These are phyloP conservation scores for Hiodon alosoides DNA, from an alignment of 2,113 vertebrate genomes.

Conservation along the genomic window DNA sequence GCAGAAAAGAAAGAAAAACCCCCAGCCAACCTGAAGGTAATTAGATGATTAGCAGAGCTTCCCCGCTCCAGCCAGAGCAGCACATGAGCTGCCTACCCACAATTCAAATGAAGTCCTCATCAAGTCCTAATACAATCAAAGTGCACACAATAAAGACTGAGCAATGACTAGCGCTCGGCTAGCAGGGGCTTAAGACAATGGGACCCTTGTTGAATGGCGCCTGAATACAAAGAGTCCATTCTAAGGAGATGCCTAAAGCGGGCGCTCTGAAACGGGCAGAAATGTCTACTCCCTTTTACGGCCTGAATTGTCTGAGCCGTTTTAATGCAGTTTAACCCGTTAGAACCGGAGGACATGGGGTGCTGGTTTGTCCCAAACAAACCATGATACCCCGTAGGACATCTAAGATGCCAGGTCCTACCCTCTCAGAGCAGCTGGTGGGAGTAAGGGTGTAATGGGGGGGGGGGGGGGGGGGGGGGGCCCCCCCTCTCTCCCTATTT, in stretches of 20 bases:
- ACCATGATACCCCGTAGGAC: slow-evolving; percentile 19
- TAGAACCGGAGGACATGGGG: slow-evolving; percentile 22
- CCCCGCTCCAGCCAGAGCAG: slow-evolving; percentile 12
- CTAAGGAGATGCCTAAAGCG: slow-evolving; percentile 73
- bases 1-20: background rate
- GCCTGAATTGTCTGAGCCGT: slow-evolving; percentile 33
- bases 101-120: slow-evolving; percentile 61
- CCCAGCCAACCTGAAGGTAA: slow-evolving; percentile 19
- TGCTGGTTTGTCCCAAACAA: slow-evolving; percentile 19
- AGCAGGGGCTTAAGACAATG: slow-evolving; percentile 65
- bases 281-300: slow-evolving; percentile 39
- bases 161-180: slow-evolving; percentile 54
- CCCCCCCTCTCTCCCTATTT: slow-evolving; percentile 19
- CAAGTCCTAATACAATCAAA: slow-evolving; percentile 52
- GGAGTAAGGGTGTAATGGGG: slow-evolving; percentile 10
- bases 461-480: background rate
- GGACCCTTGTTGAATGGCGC: slow-evolving; percentile 63
- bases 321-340: slow-evolving; percentile 23
- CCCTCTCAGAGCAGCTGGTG: slow-evolving; percentile 11
- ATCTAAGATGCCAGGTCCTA: background rate
- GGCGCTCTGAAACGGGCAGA: slow-evolving; percentile 52
- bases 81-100: slow-evolving; percentile 48
- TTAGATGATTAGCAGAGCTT: slow-evolving; percentile 29
- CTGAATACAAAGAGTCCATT: slow-evolving; percentile 70
- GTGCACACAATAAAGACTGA: slow-evolving; percentile 57